These are phyloP conservation scores for Leucoraja ocellata DNA, from an alignment of 2,797 vertebrate species.

Conservation along the genomic window DNA sequence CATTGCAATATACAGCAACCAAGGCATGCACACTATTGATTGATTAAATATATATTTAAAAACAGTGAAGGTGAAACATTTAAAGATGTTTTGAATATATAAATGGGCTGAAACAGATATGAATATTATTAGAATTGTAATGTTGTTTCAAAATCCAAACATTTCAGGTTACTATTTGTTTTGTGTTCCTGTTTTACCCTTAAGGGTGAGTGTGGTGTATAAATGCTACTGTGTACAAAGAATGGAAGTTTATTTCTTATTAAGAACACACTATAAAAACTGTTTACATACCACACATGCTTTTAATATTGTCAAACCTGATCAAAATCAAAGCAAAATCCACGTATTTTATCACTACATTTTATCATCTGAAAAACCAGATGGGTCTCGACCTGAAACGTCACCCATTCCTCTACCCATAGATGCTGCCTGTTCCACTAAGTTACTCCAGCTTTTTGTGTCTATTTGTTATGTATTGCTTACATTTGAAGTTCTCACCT, in stretches of 20 bases:
- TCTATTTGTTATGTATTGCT: not conserved
- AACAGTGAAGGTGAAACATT: not conserved
- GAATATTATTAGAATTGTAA: not conserved
- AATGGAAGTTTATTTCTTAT: not conserved
- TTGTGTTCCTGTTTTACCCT: not conserved
- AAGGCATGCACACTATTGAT: not conserved
- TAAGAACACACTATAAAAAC: not conserved
- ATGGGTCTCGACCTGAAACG: too few species aligned
- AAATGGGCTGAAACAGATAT: not conserved
- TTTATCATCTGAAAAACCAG: not conserved
- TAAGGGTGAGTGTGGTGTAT: not conserved
- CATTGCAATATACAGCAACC: not conserved
- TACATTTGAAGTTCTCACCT: not conserved
- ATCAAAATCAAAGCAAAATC: not conserved
- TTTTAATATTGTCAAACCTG: not conserved
- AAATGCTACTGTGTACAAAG: conserved; percentile 7
- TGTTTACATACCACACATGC: not conserved
- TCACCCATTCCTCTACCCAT: too few species aligned
- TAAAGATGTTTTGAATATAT: not conserved
- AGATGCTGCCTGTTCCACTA: too few species aligned
- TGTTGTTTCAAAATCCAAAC: not conserved
- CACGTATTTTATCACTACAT: not conserved
- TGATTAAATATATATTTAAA: not conserved
- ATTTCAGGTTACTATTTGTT: not conserved
- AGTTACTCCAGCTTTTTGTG: too few species aligned